A percentile compares a stretch with the other conserved stretches of the same genome.
These are phyloP conservation scores for Adelges cooleyi DNA, from an alignment of 1,140 invertebrate genomes.

Conservation along the genomic window DNA sequence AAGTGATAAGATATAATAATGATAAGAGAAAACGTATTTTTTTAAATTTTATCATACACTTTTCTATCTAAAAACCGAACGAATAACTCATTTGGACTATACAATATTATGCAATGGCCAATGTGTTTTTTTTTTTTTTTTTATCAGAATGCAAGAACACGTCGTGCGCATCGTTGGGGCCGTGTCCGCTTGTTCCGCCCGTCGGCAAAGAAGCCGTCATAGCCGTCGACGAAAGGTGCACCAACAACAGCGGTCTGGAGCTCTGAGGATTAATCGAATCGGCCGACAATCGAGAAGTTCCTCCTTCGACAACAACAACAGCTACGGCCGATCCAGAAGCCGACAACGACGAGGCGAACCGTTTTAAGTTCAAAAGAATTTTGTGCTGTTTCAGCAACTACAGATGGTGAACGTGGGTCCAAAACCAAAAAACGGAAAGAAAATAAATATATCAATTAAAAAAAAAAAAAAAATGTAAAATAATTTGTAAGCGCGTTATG, in stretches of 20 bases:
- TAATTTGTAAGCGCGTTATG: too few relatives aligned
- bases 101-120: too few relatives aligned
- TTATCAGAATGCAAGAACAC: slow-evolving; percentile 12
- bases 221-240: not conserved
- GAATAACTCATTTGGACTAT: too few relatives aligned
- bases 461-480: too few relatives aligned
- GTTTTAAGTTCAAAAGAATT: slow-evolving; percentile 16
- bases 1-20: too few relatives aligned
- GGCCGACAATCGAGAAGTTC: slow-evolving; percentile 20
- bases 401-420: slow-evolving; percentile 17
- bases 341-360: not conserved
- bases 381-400: slow-evolving; percentile 15
- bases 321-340: slow-evolving; percentile 12
- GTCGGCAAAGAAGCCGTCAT: not conserved
- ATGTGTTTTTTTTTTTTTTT: not conserved
- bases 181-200: not conserved
- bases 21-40: slow-evolving; percentile 12
- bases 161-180: not conserved
- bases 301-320: slow-evolving; percentile 1
- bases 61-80: too few relatives aligned
- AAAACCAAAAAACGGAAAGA: too few relatives aligned
- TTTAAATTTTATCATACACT: not conserved
- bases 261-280: slow-evolving; percentile 27
- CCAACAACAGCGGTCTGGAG: not conserved
- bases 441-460: too few relatives aligned